A percentile compares a stretch with the other conserved stretches of the same genome.
Evolutionary conservation across 2,888 invertebrate species (phyloP).

Genomic region (Archaeoteleia sp.): DNA sequence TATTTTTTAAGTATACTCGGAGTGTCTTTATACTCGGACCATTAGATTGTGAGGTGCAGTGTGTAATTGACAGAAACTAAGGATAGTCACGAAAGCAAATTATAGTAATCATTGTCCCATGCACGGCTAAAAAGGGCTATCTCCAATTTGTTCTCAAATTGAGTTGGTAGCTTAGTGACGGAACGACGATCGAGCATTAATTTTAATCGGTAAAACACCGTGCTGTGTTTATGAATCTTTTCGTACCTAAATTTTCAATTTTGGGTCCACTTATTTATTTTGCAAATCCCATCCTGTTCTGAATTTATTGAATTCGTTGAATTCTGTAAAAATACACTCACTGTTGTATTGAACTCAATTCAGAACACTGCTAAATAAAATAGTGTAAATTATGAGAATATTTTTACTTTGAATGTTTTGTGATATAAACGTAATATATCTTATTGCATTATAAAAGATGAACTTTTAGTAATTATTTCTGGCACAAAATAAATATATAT

Average conservation of each 20-base stretch:
- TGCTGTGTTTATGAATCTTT: conserved; percentile 26
- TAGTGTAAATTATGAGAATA: no score
- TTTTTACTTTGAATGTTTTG: no score
- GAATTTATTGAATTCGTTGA: no score
- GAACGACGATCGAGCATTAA: conserved; percentile 40
- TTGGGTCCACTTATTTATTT: conserved; percentile 33
- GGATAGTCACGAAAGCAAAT: conserved; percentile 58
- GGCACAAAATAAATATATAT: no score
- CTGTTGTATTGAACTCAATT: no score
- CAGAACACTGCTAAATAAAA: no score
- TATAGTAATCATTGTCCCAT: conserved; percentile 58
- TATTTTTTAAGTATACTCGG: conserved; percentile 45
- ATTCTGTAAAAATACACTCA: no score
- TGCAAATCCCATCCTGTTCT: no score
- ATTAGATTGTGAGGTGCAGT: conserved; percentile 50
- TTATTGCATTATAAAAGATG: no score
- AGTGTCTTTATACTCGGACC: conserved; percentile 49
- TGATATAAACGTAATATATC: no score
- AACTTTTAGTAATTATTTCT: no score
- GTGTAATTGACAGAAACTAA: conserved; percentile 55
- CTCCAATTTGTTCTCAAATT: conserved; percentile 53
- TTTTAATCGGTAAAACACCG: conserved; percentile 44
- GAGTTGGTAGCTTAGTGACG: conserved; percentile 52
- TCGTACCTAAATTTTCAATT: conserved; percentile 45
- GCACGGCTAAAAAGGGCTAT: conserved; percentile 57